phyloP scores from a whole-genome alignment of 2,113 vertebrate genomes.

The Brachyistius frenatus region DNA sequence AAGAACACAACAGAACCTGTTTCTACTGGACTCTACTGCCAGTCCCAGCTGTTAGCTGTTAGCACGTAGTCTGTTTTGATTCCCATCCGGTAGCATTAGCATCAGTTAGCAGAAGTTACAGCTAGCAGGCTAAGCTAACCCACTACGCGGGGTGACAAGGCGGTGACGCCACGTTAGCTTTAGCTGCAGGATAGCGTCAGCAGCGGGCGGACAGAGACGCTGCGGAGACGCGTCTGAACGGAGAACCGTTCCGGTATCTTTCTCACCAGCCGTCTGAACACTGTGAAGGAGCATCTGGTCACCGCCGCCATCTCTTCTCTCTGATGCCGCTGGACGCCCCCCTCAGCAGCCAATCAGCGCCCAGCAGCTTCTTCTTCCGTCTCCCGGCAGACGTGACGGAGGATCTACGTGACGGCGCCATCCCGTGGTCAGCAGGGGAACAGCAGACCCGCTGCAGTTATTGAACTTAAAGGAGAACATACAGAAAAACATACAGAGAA shows the following conservation, averaged over 20 bases:
- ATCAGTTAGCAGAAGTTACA: neutral
- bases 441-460: neutral
- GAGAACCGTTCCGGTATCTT: neutral
- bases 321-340: conserved; percentile 69
- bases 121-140: conserved; percentile 17
- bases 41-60: too few species aligned
- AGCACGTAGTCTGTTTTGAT: too few species aligned
- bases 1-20: neutral
- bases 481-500: too few species aligned
- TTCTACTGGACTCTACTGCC: too few species aligned
- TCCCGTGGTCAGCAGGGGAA: neutral
- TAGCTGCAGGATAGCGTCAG: neutral
- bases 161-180: neutral
- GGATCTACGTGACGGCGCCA: neutral
- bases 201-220: neutral
- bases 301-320: conserved; percentile 89
- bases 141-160: neutral
- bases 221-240: too few species aligned
- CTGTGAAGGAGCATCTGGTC: conserved; percentile 80
- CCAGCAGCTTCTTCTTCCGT: neutral
- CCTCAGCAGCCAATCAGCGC: conserved; percentile 71
- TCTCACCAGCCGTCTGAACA: conserved; percentile 87
- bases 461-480: too few species aligned
- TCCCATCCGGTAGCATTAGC: too few species aligned
- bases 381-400: too few species aligned